Percentiles rank a stretch among this genome's conserved stretches.
Evolutionary conservation across 2,797 vertebrate genomes (phyloP).

Genomic region (Poeciliopsis presidionis): DNA sequence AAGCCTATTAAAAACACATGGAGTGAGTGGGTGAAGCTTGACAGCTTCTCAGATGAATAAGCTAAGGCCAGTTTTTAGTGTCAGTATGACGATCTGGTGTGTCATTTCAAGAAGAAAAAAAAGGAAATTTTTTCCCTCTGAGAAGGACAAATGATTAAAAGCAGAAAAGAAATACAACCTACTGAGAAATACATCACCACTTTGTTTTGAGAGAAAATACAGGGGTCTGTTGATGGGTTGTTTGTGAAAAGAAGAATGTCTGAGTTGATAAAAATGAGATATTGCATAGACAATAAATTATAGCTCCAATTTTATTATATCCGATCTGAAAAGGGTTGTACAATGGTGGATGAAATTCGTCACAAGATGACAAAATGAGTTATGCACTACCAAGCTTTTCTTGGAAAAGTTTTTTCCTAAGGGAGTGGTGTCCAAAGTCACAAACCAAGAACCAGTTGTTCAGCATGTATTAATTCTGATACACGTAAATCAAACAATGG

Average conservation of each 20-base stretch:
- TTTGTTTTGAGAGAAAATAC: conserved; percentile 11
- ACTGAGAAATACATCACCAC: conserved; percentile 18
- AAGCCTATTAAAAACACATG: conserved; percentile 47
- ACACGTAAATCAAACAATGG: neutral
- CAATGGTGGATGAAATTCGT: neutral
- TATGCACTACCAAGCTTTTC: neutral
- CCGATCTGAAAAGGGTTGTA: neutral
- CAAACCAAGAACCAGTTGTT: neutral
- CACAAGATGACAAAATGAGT: neutral
- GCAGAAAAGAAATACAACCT: conserved; percentile 42
- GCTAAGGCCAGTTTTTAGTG: conserved; percentile 53
- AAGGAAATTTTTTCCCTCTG: conserved; percentile 33
- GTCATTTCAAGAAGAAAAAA: conserved; percentile 49
- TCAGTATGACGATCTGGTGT: conserved; percentile 47
- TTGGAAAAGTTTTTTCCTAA: neutral
- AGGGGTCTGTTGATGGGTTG: neutral
- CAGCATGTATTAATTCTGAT: neutral
- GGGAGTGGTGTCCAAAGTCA: neutral
- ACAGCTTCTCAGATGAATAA: conserved; percentile 60
- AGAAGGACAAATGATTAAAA: conserved; percentile 46
- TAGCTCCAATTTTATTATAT: neutral
- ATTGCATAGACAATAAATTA: neutral
- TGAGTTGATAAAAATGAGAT: neutral
- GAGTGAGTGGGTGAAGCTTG: conserved; percentile 45
- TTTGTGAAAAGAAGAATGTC: neutral